Evolutionary conservation across 2,888 invertebrate genomes (phyloP).

Genomic region (Drosophila subsilvestris): DNA sequence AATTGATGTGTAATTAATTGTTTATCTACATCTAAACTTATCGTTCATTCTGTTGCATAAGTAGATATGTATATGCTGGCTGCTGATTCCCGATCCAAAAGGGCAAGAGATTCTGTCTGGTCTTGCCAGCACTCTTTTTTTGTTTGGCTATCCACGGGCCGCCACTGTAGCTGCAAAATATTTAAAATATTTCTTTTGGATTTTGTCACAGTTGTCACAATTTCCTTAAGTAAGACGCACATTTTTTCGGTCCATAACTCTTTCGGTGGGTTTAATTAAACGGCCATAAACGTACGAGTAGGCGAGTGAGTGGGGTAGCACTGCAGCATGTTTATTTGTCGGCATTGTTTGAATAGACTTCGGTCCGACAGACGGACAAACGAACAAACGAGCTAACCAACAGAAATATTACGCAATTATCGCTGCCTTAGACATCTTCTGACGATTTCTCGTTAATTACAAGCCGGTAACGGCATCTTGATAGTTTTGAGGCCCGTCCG

Average conservation of each 20-base stretch:
- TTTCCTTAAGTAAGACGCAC: conserved; percentile 36
- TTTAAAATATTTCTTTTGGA: conserved; percentile 23
- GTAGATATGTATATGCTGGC: not conserved
- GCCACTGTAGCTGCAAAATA: conserved; percentile 25
- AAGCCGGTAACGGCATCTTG: conserved; percentile 52
- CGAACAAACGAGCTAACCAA: not conserved
- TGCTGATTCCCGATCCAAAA: too few relatives aligned
- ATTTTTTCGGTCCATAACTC: conserved; percentile 34
- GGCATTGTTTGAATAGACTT: conserved; percentile 36
- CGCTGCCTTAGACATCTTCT: conserved; percentile 61
- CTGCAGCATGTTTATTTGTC: conserved; percentile 46
- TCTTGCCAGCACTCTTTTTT: too few relatives aligned
- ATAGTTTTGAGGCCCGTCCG: conserved; percentile 51
- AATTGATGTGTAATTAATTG: not conserved
- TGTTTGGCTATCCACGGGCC: too few relatives aligned
- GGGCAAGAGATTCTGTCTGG: too few relatives aligned
- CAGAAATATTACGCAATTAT: conserved; percentile 53
- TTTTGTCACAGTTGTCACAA: conserved; percentile 7
- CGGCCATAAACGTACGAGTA: conserved; percentile 41
- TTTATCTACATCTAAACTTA: not conserved
- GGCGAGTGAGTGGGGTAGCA: conserved; percentile 6
- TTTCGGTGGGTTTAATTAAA: conserved; percentile 55
- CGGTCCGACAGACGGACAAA: not conserved
- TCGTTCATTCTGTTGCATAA: not conserved
- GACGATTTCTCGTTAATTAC: conserved; percentile 64